Base-by-base conservation (phyloP, 2,113 vertebrate genomes). In the Cyanoderma ruficeps region DNA sequence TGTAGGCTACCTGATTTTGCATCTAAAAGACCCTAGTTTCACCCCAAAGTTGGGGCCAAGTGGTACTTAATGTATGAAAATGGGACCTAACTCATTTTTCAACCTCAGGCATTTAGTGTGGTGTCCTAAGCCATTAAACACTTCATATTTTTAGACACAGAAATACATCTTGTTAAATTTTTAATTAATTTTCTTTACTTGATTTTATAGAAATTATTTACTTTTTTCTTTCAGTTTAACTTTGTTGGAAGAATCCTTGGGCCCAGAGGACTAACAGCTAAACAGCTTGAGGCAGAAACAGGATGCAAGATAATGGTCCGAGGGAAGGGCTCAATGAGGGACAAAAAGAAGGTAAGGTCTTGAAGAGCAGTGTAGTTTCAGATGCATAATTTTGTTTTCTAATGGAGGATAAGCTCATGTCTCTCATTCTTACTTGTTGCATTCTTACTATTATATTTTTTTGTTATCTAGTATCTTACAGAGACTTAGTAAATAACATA, bases 231-330 rank as follows among this genome's bases (percentile, higher is more conserved):
- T 42, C 77, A 99, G 99, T 99, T 99, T 96, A 99, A 99, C 98
- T 99, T 99, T 94, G 99, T 99, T 81, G 99, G 99, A 97, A 98
- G 99, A 98, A 99, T 99, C 98, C 98, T 99, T 97, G 99, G 99
- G 90, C 99, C 99, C 30, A 98, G 99, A 92, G 99, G 99, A 96
- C 98, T 99, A 96, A 99, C 99, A 59, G 99, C 99, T 77, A 99
- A 99, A 94, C 99, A 99, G 82, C 98, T 99, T 94, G 99, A 99
- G 94, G 99, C 99, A 78, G 99, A 99, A 98, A 99, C 99, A 27
- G 99, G 99, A 98, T 99, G 99, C 98, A 99, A 99, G 97, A 99
- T 99, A 83, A 99, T 99, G 99, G 99, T 99, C 94, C 99, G 99
- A 98, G 99, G 99, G 87, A 99, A 99, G 97, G 99, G 99, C 93